Conservation (phyloP, 2,113 vertebrate genomes). For the Leucopsar rothschildi region DNA sequence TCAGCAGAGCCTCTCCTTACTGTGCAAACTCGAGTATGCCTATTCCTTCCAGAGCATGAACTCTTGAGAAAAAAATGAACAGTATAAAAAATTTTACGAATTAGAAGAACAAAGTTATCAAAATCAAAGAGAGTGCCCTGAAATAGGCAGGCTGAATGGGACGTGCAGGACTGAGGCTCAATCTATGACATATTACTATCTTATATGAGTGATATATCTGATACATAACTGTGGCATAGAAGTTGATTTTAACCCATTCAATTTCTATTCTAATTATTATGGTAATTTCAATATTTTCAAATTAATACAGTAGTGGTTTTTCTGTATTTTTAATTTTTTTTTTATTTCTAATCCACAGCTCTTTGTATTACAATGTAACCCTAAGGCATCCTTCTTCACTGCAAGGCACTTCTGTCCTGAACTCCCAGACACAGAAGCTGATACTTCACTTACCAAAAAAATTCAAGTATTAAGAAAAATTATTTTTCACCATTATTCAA, state of each 20-base stretch:
- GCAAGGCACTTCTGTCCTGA: background rate
- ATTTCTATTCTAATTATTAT: background rate
- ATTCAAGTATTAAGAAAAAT: background rate
- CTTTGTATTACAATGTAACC: background rate
- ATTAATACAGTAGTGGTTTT: accelerated
- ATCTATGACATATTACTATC: background rate
- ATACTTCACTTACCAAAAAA: background rate
- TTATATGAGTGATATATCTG: background rate
- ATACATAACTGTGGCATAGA: background rate
- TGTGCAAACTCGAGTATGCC: accelerated
- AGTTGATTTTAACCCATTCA: background rate
- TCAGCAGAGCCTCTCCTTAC: background rate
- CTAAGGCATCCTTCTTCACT: background rate
- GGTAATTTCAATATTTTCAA: background rate
- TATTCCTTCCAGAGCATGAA: background rate
- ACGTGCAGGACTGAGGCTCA: background rate
- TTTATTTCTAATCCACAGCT: background rate
- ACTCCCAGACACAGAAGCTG: background rate
- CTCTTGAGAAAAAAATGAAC: background rate
- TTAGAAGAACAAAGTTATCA: background rate
- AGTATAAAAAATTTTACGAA: accelerated
- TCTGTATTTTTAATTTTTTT: background rate
- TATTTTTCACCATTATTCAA: background rate
- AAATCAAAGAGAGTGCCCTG: background rate
- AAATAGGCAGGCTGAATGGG: background rate